These are phyloP conservation scores for Drosophila kikkawai DNA, from an alignment of 1,140 invertebrate genomes.

Conservation along the genomic window DNA sequence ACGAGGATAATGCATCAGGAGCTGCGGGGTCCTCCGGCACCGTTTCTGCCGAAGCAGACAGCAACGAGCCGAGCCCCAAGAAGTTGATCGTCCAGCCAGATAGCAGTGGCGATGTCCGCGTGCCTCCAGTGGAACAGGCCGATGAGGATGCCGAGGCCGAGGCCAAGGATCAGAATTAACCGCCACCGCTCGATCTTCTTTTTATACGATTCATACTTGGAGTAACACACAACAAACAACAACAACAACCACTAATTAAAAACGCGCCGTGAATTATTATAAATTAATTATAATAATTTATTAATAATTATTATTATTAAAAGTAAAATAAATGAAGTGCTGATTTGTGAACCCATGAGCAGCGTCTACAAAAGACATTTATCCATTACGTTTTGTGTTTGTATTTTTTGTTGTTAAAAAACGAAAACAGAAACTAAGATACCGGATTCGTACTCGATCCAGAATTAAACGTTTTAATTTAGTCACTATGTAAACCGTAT, in stretches of 20 bases:
- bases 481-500: slow-evolving; percentile 57
- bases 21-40: slow-evolving; percentile 14
- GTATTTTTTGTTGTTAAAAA: slow-evolving; percentile 38
- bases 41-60: slow-evolving; percentile 63
- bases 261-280: slow-evolving; percentile 73
- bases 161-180: slow-evolving; percentile 55
- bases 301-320: slow-evolving; percentile 79
- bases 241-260: slow-evolving; percentile 54
- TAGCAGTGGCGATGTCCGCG: slow-evolving; percentile 59
- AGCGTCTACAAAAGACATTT: slow-evolving; percentile 59
- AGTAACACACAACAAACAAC: slow-evolving; percentile 20
- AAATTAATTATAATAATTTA: slow-evolving; percentile 83
- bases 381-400: slow-evolving; percentile 51
- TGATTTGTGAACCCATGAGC: slow-evolving; percentile 66
- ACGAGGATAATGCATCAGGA: slow-evolving; percentile 48
- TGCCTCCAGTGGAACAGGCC: slow-evolving; percentile 11
- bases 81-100: slow-evolving; percentile 67
- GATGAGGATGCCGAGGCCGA: slow-evolving; percentile 63
- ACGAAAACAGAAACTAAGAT: slow-evolving; percentile 42
- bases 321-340: slow-evolving; percentile 79
- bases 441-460: slow-evolving; percentile 32
- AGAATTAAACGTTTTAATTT: slow-evolving; percentile 54
- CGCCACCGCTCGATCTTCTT: slow-evolving; percentile 48
- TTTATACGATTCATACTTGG: slow-evolving; percentile 39
- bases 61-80: slow-evolving; percentile 77